These are phyloP conservation scores for Drosophila ercepeae DNA, from an alignment of 1,140 invertebrate genomes.

Conservation along the genomic window DNA sequence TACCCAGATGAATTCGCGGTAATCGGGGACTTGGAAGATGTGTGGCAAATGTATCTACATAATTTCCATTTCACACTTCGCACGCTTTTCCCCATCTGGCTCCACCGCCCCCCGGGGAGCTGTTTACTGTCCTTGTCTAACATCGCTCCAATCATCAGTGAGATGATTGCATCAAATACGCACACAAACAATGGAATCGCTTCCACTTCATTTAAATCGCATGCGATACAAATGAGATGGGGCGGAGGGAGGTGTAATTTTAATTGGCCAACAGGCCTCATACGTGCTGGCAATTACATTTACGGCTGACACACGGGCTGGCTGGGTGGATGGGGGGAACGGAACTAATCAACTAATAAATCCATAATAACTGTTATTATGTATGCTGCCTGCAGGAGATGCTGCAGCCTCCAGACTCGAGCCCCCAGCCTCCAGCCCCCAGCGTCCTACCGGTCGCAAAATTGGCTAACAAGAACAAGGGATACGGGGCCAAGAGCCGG, in stretches of 20 bases:
- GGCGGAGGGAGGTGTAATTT: constrained; percentile 2
- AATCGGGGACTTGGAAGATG: background rate
- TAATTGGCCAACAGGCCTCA: constrained; percentile 35
- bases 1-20: no score
- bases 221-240: background rate
- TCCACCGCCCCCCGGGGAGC: constrained; percentile 6
- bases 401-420: background rate
- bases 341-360: constrained; percentile 69
- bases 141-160: background rate
- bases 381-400: constrained; percentile 19
- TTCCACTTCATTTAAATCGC: constrained; percentile 36
- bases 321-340: background rate
- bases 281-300: constrained; percentile 46
- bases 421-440: background rate
- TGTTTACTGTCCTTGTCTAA: background rate
- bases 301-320: constrained; percentile 4
- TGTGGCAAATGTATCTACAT: constrained; percentile 2
- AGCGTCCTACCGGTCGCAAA: constrained; percentile 34
- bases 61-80: constrained; percentile 25
- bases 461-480: constrained; percentile 18
- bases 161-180: constrained; percentile 2
- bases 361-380: constrained; percentile 74
- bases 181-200: constrained; percentile 28
- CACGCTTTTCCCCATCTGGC: constrained; percentile 1
- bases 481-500: constrained; percentile 47